These are phyloP conservation scores for Silurus meridionalis DNA, from an alignment of 2,113 vertebrate species.

Conservation along the genomic window DNA sequence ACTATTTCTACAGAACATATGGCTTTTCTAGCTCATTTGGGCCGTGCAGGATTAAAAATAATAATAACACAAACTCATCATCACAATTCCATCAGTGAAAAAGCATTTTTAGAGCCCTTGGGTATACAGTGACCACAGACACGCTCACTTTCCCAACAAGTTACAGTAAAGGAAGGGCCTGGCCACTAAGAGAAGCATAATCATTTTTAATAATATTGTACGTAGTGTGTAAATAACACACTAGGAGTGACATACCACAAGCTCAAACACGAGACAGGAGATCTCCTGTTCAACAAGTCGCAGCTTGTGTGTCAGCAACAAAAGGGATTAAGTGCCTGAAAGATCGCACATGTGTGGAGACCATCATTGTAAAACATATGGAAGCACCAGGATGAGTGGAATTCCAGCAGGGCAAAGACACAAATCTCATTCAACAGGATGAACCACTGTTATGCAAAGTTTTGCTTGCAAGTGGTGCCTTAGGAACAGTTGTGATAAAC, in stretches of 20 bases:
- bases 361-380: background rate
- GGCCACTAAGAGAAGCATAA: background rate
- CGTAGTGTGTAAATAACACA: background rate
- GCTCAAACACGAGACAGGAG: conserved; percentile 24
- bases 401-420: background rate
- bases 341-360: background rate
- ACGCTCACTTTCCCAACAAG: background rate
- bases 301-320: conserved; percentile 42
- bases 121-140: background rate
- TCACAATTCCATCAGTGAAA: conserved; percentile 3
- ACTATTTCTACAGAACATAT: background rate
- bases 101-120: background rate
- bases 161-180: background rate
- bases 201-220: background rate
- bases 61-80: background rate
- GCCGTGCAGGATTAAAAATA: background rate
- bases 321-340: background rate
- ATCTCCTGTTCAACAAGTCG: conserved; percentile 47
- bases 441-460: background rate
- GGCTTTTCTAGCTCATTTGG: background rate
- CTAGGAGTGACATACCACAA: background rate
- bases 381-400: background rate
- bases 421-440: background rate
- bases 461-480: background rate
- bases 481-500: conserved; percentile 16